Evolutionary conservation across 2,888 invertebrate genomes (phyloP), one percentile per base, ranked within the genome.

Genomic region (Suillia variegata): DNA sequence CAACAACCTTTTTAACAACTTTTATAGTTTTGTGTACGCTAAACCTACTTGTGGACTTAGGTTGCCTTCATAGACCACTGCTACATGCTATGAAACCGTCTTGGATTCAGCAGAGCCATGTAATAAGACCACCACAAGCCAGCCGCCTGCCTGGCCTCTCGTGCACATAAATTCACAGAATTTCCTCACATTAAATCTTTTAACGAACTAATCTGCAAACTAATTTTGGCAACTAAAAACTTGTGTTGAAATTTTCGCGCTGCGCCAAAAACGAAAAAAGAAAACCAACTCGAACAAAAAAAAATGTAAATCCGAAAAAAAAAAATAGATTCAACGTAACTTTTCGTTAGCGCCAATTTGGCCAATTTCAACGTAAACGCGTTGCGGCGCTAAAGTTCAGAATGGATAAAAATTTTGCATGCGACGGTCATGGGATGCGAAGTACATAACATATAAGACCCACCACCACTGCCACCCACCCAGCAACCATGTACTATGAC

Each of bases 171-270:
- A 45, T 45, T 45, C 20, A 5, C 6, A 17, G 13, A 45, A 38
- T 45, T 20, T 20, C 20, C 20, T 17, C 21, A 20, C 34, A 48
- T 53, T 33, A 31, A 53, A 33, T 33, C 22, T 21, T 34, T 48
- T 53, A 58, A 45, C 57, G 45, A 52, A 57, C 57, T 52, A 52
- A 52, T 57, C 57, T 45, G 24, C 6, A 53, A 49, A n/a, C 31
- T 6, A 31, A 45, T 18, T 17, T 45, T 45, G 45, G 18, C 45
- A 45, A 45, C 45, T 45, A 18, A 20, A 17, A 45, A 45, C 18
- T 5, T 20, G 38, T 20, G 18, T 13, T 20, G 45, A 45, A 13
- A 8, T 38, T n/a, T n/a, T n/a, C n/a, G n/a, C n/a, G n/a, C n/a
- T n/a, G n/a, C 10, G 38, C 38, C 38, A 38, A n/a, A 38, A 38